Conservation (phyloP, 2,113 vertebrate species). For the Nerophis ophidion region DNA sequence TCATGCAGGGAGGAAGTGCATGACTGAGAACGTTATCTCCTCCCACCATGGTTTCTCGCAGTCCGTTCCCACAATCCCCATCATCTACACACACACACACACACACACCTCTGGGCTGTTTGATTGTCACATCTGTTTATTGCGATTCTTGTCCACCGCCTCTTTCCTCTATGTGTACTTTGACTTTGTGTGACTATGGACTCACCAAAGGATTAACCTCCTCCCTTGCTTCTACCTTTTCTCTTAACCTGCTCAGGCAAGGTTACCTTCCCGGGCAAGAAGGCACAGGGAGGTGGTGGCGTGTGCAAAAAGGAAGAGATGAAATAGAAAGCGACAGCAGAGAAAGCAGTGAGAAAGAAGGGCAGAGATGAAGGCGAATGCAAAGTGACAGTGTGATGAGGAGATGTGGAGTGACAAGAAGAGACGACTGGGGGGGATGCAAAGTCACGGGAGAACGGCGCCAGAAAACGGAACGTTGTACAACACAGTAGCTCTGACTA, state of each 20-base stretch:
- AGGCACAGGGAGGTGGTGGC: slow-evolving; percentile 1
- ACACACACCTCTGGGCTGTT: slow-evolving; percentile 4
- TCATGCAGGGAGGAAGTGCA: slow-evolving; percentile 74
- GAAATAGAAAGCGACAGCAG: slow-evolving; percentile 69
- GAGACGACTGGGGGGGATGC: slow-evolving; percentile 45
- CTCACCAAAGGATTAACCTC: slow-evolving; percentile 68
- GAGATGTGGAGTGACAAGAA: slow-evolving; percentile 62
- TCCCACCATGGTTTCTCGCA: slow-evolving; percentile 30
- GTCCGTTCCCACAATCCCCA: slow-evolving; percentile 29
- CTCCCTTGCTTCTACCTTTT: slow-evolving; percentile 29
- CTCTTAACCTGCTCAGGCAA: slow-evolving; percentile 42
- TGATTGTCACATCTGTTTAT: slow-evolving; percentile 26
- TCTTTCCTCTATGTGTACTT: slow-evolving; percentile 31
- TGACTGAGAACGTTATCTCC: slow-evolving; percentile 59
- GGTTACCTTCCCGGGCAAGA: slow-evolving; percentile 30
- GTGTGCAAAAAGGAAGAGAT: slow-evolving; percentile 38
- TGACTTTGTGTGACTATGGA: slow-evolving; percentile 54
- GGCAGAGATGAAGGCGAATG: slow-evolving; percentile 68
- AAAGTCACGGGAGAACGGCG: slow-evolving; percentile 31
- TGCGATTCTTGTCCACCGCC: slow-evolving; percentile 26
- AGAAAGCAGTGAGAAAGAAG: slow-evolving; percentile 61
- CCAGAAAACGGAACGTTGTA: slow-evolving; percentile 30
- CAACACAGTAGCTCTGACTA: slow-evolving; percentile 27
- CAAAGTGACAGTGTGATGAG: slow-evolving; percentile 73
- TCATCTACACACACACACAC: not conserved